Evolutionary conservation across 2,888 invertebrate species (phyloP), one percentile per base, ranked within the genome.

Genomic region (Caenorhabditis sp.): DNA sequence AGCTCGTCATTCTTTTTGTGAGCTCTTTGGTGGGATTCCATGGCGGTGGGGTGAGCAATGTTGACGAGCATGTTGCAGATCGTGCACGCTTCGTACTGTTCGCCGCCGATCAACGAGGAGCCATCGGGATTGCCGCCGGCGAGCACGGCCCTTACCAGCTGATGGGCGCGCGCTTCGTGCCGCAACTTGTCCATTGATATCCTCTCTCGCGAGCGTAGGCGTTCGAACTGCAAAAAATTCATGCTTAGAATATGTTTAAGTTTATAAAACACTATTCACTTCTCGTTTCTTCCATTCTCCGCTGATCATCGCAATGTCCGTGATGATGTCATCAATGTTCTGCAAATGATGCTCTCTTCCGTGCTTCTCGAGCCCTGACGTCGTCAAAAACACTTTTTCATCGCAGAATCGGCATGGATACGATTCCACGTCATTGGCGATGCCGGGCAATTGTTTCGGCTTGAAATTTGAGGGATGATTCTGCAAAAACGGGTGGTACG

Each of bases 1-100:
- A 86, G 65, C 56, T 86, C 81, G 27, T 86, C 85, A 65, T 86
- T 86, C 59, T 83, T 86, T 68, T 84, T 82, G 62, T 86, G 86
- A 2, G 85, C 86, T 37, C 80, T 46, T 46, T 84, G 77, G 66
- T 86, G 86, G 15, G 81, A 81, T 20, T 84, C 84, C 78, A 83
- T 78, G 13, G 86, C 86, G 13, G 80, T 81, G 17, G 84, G 84
- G 62, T 83, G 81, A 9, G 68, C 63, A 11, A 78, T 71, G 70
- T 86, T 86, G 37, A 85, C 78, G n/a, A 85, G 68, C 17, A 85
- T 62, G 46, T 80, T 80, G 59, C 86, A 86, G 17, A 84, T 85
- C 8, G 62, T 27, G 43, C 86, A 86, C 7, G 81, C 63, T 58
- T 85, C 82, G 63, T 83, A 81, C 3, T 75, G 78, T 11, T 82